A percentile compares a stretch with the other conserved stretches of the same genome.
These are phyloP conservation scores for Gopherus flavomarginatus DNA, from an alignment of 2,113 vertebrate genomes.

Conservation along the genomic window DNA sequence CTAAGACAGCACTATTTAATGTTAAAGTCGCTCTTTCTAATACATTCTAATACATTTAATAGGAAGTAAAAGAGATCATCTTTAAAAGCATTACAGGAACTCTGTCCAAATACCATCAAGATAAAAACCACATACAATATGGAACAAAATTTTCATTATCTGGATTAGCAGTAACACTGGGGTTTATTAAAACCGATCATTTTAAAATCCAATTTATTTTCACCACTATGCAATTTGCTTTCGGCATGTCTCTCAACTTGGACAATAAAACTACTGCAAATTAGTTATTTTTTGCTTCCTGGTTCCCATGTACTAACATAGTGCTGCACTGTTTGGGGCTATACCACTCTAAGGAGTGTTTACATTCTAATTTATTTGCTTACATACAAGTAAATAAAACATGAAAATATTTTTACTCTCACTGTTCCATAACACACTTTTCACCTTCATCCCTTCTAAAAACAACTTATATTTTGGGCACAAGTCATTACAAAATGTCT, in stretches of 20 bases:
- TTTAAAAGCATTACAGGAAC: conserved; percentile 17
- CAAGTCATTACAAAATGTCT: background rate
- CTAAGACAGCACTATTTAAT: conserved; percentile 46
- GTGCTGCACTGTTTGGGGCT: conserved; percentile 20
- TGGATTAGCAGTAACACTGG: background rate
- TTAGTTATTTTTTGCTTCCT: background rate
- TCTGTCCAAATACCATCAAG: conserved; percentile 57
- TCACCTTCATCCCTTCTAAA: background rate
- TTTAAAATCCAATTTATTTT: background rate
- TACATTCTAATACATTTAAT: conserved; percentile 13
- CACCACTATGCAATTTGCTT: background rate
- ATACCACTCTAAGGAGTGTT: conserved; percentile 4
- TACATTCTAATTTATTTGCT: background rate
- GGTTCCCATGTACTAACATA: background rate
- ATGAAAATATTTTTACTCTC: background rate
- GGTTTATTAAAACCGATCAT: background rate
- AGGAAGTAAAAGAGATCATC: conserved; percentile 31
- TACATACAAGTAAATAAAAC: background rate
- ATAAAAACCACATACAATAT: background rate
- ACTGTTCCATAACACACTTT: background rate
- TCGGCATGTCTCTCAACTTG: background rate
- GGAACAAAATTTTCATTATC: background rate
- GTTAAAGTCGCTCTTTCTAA: conserved; percentile 21
- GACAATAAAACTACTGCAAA: background rate
- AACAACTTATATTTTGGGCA: background rate